These are phyloP conservation scores for Rhinolophus sinicus DNA, from an alignment of 2,113 vertebrate genomes.

Conservation along the genomic window DNA sequence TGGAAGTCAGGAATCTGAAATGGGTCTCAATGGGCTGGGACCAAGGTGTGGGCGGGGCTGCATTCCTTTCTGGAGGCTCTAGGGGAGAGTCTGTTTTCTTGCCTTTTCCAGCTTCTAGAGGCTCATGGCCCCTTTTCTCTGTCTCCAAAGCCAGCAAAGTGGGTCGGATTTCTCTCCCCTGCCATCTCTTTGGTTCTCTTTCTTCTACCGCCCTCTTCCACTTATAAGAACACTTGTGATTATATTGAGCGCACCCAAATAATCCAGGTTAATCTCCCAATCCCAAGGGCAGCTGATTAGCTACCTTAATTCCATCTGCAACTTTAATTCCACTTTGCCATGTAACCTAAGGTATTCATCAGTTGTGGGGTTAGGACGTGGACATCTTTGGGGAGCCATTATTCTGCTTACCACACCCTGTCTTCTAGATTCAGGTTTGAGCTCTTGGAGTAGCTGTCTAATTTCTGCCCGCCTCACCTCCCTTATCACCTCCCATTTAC, in stretches of 20 bases:
- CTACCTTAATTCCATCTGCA: background rate
- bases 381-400: background rate
- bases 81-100: accelerated
- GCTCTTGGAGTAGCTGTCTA: background rate
- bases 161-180: background rate
- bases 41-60: background rate
- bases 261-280: background rate
- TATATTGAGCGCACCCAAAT: background rate
- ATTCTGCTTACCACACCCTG: background rate
- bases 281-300: background rate
- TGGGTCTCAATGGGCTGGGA: background rate
- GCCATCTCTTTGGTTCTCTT: background rate
- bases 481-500: background rate
- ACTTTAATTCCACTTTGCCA: background rate
- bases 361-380: background rate
- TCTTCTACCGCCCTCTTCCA: background rate
- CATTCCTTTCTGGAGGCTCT: background rate
- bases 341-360: background rate
- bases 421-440: background rate
- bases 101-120: background rate
- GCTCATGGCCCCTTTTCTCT: background rate
- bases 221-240: background rate
- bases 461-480: background rate
- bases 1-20: background rate
- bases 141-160: background rate